Conservation (phyloP, 2,113 vertebrate species). For the human region GRCh38 chr5:41729001-41729500, state of each 20-base stretch:
- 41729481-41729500: too few species aligned
- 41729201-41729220: not conserved
- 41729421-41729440: not conserved
- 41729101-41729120: not conserved
- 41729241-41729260: not conserved
- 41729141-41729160: not conserved
- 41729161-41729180: not conserved
- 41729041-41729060: constrained; percentile 13
- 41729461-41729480: not conserved
- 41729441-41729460: not conserved
- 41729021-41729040: not conserved
- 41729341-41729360: constrained; percentile 3
- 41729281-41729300: constrained; percentile 20
- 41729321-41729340: constrained; percentile 9
- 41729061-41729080: not conserved
- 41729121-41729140: not conserved
- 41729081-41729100: not conserved
- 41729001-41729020: not conserved
- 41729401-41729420: not conserved
- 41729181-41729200: not conserved
- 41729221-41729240: not conserved
- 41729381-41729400: not conserved
- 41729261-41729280: not conserved
- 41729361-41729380: not conserved
- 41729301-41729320: not conserved